Conservation (phyloP, 2,113 vertebrate genomes). For the Nicator chloris region DNA sequence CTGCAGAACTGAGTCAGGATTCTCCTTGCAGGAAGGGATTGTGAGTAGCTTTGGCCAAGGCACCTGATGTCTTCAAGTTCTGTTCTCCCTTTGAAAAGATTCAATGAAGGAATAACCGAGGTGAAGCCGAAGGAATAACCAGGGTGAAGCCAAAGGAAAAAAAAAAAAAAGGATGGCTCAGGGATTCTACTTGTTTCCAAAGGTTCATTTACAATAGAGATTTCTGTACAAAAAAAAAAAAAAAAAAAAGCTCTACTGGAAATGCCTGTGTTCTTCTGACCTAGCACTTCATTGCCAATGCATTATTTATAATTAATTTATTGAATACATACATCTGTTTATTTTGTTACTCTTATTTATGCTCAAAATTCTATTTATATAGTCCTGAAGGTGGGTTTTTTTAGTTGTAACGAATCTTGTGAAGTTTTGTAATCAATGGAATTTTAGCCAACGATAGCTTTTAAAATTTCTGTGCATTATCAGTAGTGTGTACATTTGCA, state of each 20-base stretch:
- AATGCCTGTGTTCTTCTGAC: conserved; percentile 13
- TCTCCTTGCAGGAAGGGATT: not conserved
- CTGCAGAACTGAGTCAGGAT: not conserved
- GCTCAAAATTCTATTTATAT: conserved; percentile 75
- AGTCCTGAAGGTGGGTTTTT: conserved; percentile 42
- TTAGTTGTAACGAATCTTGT: conserved; percentile 37
- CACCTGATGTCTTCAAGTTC: not conserved
- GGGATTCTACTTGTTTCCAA: not conserved
- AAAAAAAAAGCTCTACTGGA: not conserved
- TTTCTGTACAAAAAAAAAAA: not conserved
- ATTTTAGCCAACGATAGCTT: not conserved
- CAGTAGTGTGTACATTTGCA: conserved; percentile 45
- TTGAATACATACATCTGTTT: conserved; percentile 67
- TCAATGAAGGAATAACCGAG: not conserved
- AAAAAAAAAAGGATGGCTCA: not conserved
- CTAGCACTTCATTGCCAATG: conserved; percentile 72
- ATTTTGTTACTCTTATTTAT: conserved; percentile 82
- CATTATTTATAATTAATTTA: conserved; percentile 84
- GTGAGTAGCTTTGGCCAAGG: not conserved
- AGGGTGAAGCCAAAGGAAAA: no score
- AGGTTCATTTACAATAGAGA: not conserved
- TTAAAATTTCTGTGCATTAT: not conserved
- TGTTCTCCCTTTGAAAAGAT: not conserved
- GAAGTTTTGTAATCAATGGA: conserved; percentile 21
- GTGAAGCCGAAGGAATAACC: not conserved